These are phyloP conservation scores for Cephalopholis sonnerati DNA, from an alignment of 2,113 vertebrate genomes.

Conservation along the genomic window DNA sequence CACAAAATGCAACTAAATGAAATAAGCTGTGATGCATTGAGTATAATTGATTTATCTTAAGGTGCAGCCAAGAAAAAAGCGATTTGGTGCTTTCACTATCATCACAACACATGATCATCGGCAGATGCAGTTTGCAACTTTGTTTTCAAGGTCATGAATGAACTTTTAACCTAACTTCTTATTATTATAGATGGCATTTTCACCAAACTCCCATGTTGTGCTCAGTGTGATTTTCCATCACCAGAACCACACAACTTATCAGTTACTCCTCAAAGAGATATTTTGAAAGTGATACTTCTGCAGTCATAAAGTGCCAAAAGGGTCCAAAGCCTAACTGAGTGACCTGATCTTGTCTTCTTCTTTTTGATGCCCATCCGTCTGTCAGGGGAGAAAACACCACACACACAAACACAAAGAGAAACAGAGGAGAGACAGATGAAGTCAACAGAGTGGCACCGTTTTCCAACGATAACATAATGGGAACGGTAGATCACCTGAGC, in stretches of 20 bases:
- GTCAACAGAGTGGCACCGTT: conserved; percentile 5
- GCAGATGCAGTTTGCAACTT: neutral
- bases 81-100: neutral
- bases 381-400: neutral
- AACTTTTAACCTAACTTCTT: neutral
- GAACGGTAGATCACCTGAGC: conserved; percentile 47
- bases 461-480: conserved; percentile 25
- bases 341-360: conserved; percentile 13
- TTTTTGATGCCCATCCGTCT: conserved; percentile 15
- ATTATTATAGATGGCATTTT: neutral
- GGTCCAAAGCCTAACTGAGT: neutral
- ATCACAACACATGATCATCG: neutral
- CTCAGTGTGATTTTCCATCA: neutral
- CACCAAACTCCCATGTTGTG: neutral
- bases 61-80: too few relatives aligned
- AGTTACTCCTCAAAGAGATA: neutral
- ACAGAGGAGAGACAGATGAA: conserved; percentile 6
- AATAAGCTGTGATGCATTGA: too few relatives aligned
- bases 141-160: neutral
- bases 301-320: neutral
- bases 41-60: too few relatives aligned
- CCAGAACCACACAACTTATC: too few relatives aligned
- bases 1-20: too few relatives aligned
- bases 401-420: conserved; percentile 3
- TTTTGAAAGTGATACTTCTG: neutral